Evolutionary conservation across 2,888 invertebrate species (phyloP).

Genomic region (Lasioglossum figueresi): DNA sequence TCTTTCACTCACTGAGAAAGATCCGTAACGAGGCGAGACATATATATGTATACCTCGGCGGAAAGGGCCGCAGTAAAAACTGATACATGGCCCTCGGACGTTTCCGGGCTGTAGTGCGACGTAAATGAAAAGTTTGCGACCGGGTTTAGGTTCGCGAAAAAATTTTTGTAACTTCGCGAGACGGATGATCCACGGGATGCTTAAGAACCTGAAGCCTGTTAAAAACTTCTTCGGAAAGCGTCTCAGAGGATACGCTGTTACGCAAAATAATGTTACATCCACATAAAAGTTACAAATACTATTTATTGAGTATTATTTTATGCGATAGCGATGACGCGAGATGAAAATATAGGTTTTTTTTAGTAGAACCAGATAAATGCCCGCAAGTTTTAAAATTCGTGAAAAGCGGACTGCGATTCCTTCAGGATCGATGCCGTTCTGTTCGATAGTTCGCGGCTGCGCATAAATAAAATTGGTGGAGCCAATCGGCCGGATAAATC

Average conservation of each 20-base stretch:
- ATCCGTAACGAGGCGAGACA: slow-evolving; percentile 30
- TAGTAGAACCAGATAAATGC: no score
- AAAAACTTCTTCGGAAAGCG: neutral
- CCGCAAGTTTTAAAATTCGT: neutral
- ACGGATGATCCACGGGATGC: neutral
- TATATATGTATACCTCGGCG: neutral
- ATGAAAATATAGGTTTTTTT: no score
- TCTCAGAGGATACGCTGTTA: neutral
- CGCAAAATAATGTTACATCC: no score
- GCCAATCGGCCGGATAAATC: neutral
- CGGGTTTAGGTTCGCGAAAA: slow-evolving; percentile 8
- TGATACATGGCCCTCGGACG: neutral
- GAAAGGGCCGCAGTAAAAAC: slow-evolving; percentile 29
- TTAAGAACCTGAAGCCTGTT: neutral
- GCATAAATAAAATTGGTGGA: neutral
- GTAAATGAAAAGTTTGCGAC: slow-evolving; percentile 29
- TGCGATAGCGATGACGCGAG: no score
- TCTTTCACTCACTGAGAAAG: slow-evolving; percentile 3
- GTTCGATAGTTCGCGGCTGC: neutral
- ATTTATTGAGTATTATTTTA: no score
- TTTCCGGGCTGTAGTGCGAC: neutral
- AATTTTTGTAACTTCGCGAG: neutral
- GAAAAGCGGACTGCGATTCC: neutral
- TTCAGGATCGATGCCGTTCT: neutral
- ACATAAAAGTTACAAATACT: no score